Evolutionary conservation across 2,113 vertebrate species (phyloP), one percentile per base, ranked within the genome.

Genomic region (Myrmecophaga tridactyla): DNA sequence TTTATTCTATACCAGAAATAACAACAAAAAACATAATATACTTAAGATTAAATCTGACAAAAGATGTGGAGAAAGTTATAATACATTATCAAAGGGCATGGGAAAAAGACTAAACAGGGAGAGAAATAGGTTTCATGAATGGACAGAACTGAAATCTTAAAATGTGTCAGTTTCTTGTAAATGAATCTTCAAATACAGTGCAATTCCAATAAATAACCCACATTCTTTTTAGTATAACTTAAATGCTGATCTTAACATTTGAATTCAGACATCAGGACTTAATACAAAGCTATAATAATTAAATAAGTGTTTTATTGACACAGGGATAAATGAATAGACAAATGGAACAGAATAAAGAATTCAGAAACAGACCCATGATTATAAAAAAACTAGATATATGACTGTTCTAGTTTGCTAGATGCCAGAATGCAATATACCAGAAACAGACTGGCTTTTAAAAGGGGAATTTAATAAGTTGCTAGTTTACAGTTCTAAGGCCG

Each of bases 141-240:
- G 4, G 58, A 83, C 90, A 82, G 2, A 82, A 39, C 70, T 81
- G 4, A 60, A 75, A 88, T 41, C 29, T 96, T 48, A 76, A 70
- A 73, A 15, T 34, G 23, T 84, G n/a, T 84, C 58, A 60, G 2
- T 87, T 96, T 46, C 90, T 39, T 84, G 67, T 46, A 77, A 92
- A 94, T 70, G 25, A 94, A 80, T 92, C 51, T 85, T 20, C 58
- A 88, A 94, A 92, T 87, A 39, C 53, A 60, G 43, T 20, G 18
- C 20, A n/a, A 2, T 90, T 89, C 23, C 81, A 75, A 85, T 58
- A 88, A 81, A 72, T 80, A 77, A 63, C 58, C 13, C 9, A 18
- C 20, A 6, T 72, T 25, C n/a, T n/a, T 72, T 78, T 27, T 20
- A 46, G 25, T 75, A 41, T 84, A 90, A 84, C 9, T 63, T 90